Conservation (phyloP, 2,797 vertebrate species). For the Falco rusticolus region DNA sequence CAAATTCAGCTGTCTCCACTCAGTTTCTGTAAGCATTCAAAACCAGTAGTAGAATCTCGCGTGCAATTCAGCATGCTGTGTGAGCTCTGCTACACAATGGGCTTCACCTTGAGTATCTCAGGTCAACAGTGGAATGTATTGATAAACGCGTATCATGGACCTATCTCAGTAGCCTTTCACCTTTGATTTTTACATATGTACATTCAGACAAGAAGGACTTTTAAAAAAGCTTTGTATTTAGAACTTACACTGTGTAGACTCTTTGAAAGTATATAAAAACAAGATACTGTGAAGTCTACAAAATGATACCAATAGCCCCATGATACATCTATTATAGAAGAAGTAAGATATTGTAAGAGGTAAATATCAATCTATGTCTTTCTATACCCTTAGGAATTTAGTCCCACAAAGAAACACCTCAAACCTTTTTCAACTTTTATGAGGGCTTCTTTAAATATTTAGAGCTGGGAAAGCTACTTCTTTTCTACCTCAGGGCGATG, state of each 20-base stretch:
- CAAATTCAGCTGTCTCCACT: not conserved
- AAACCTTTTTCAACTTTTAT: slow-evolving; percentile 57
- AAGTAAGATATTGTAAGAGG: slow-evolving; percentile 48
- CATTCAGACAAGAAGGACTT: not conserved
- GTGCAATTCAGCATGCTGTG: not conserved
- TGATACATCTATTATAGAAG: slow-evolving; percentile 43
- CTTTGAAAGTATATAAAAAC: slow-evolving; percentile 38
- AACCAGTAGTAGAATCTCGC: not conserved
- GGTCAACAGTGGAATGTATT: not conserved
- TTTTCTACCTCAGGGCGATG: slow-evolving; percentile 38
- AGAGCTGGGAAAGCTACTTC: slow-evolving; percentile 32
- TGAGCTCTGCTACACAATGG: not conserved
- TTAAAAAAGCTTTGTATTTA: slow-evolving; percentile 18
- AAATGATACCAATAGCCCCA: slow-evolving; percentile 17
- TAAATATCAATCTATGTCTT: slow-evolving; percentile 53
- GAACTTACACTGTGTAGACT: not conserved
- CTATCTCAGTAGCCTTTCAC: not conserved
- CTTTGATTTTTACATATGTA: not conserved
- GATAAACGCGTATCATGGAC: not conserved
- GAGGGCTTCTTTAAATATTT: slow-evolving; percentile 73
- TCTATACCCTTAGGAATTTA: slow-evolving; percentile 35
- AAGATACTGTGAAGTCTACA: not conserved
- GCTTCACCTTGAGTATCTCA: not conserved
- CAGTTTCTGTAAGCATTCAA: not conserved
- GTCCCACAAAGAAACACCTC: slow-evolving; percentile 52